Conservation (phyloP, 1,140 invertebrate genomes). For the Pomacea maculata region DNA sequence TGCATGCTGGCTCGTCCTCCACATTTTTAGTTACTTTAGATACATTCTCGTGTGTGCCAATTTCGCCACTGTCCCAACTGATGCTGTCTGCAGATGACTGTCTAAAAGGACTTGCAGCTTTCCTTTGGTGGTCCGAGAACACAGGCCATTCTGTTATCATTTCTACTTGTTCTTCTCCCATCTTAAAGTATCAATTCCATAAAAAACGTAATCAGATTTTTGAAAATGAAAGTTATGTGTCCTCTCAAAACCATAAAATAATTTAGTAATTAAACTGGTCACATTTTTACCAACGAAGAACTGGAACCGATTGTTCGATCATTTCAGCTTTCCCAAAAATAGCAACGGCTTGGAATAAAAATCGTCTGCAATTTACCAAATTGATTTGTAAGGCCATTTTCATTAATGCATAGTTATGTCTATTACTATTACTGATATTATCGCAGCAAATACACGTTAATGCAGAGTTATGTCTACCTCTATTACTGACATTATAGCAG, state of each 20-base stretch:
- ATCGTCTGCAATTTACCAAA: too few species aligned
- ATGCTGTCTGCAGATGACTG: background rate
- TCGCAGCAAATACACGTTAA: too few species aligned
- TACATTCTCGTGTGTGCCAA: too few species aligned
- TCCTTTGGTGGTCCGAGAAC: background rate
- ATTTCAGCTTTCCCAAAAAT: background rate
- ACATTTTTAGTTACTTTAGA: too few species aligned
- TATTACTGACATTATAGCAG: too few species aligned
- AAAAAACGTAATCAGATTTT: background rate
- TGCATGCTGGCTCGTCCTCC: too few species aligned
- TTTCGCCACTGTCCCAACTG: background rate
- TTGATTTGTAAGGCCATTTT: too few species aligned
- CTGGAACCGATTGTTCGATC: background rate
- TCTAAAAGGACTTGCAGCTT: background rate
- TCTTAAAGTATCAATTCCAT: background rate
- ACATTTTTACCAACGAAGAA: background rate
- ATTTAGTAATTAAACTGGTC: background rate
- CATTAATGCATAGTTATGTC: too few species aligned
- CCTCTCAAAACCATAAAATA: background rate
- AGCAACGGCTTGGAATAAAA: background rate
- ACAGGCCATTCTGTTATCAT: constrained; percentile 17
- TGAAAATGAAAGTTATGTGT: background rate
- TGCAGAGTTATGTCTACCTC: too few species aligned
- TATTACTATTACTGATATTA: too few species aligned
- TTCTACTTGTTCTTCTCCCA: constrained; percentile 8